Conservation (phyloP, 2,797 vertebrate genomes). For the Capromys pilorides region DNA sequence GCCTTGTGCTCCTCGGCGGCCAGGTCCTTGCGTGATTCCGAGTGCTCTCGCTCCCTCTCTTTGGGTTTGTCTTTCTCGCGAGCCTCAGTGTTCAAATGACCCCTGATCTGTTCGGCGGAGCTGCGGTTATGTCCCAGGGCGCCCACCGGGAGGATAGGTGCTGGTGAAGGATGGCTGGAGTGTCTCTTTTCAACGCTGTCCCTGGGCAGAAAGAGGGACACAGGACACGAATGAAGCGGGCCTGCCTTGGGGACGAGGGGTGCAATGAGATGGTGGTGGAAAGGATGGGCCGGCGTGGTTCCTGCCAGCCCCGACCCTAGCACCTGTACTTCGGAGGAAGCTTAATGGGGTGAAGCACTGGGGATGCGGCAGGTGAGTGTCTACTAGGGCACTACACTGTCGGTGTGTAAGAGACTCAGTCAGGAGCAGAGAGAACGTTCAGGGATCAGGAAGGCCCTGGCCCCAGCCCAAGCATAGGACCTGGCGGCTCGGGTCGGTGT, state of each 20-base stretch:
- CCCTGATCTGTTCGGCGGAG: slow-evolving; percentile 91
- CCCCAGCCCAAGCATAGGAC: no score
- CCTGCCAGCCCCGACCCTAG: not conserved
- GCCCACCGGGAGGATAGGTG: slow-evolving; percentile 90
- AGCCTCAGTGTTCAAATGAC: slow-evolving; percentile 91
- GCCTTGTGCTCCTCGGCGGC: slow-evolving; percentile 92
- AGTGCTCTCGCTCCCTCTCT: slow-evolving; percentile 92
- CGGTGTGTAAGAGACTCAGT: not conserved
- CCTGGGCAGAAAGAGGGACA: slow-evolving; percentile 82
- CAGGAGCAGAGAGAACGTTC: not conserved
- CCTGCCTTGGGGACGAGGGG: not conserved
- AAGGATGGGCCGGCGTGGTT: not conserved
- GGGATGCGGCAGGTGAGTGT: not conserved
- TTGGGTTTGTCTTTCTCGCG: slow-evolving; percentile 95
- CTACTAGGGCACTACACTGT: not conserved
- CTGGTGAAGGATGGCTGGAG: slow-evolving; percentile 94
- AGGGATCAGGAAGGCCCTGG: not conserved
- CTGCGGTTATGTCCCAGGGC: slow-evolving; percentile 92
- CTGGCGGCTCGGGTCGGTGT: fast-evolving
- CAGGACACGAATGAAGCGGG: not conserved
- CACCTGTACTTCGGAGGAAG: not conserved
- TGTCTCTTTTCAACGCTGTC: slow-evolving; percentile 95
- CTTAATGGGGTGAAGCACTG: not conserved
- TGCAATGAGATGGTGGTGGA: slow-evolving; percentile 64
- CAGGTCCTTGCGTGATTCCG: slow-evolving; percentile 91